These are phyloP conservation scores for Microctenopoma steveboyesi DNA, from an alignment of 2,797 vertebrate species.

Conservation along the genomic window DNA sequence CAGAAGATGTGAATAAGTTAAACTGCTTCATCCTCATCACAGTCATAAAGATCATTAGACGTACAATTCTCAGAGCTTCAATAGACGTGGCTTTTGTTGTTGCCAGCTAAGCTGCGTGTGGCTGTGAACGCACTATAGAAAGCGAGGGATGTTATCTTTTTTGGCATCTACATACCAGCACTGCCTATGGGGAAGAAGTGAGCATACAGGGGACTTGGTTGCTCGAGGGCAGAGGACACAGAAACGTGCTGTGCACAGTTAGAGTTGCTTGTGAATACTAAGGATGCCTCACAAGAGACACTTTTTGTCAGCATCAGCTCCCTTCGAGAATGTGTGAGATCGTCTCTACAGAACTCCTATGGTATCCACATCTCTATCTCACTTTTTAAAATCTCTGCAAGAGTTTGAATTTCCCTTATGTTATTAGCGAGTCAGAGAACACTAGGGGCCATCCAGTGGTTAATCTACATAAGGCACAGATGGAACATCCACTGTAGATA, in stretches of 20 bases:
- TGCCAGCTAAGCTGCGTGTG: conserved; percentile 60
- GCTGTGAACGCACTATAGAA: conserved; percentile 46
- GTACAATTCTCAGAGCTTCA: conserved; percentile 51
- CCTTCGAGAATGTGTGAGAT: conserved; percentile 42
- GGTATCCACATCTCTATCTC: conserved; percentile 22
- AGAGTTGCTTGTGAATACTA: conserved; percentile 61
- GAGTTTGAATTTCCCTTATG: background rate
- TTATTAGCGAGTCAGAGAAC: background rate
- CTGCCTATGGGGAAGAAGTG: conserved; percentile 72
- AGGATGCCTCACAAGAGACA: conserved; percentile 57
- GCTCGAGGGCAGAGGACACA: conserved; percentile 69
- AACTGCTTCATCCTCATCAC: conserved; percentile 57
- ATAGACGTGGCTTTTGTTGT: conserved; percentile 63
- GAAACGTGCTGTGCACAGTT: conserved; percentile 29
- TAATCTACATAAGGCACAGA: background rate
- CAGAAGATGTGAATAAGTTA: conserved; percentile 45
- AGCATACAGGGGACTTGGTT: conserved; percentile 69
- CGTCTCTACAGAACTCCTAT: conserved; percentile 29
- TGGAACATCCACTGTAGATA: background rate
- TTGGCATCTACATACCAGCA: conserved; percentile 70
- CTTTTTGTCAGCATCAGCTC: conserved; percentile 61
- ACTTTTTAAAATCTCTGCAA: conserved; percentile 18
- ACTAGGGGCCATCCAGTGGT: background rate
- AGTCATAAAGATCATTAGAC: conserved; percentile 60
- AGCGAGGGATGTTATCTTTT: conserved; percentile 73